These are phyloP conservation scores for Taenioides sp. DNA, from an alignment of 2,797 vertebrate species.

Conservation along the genomic window DNA sequence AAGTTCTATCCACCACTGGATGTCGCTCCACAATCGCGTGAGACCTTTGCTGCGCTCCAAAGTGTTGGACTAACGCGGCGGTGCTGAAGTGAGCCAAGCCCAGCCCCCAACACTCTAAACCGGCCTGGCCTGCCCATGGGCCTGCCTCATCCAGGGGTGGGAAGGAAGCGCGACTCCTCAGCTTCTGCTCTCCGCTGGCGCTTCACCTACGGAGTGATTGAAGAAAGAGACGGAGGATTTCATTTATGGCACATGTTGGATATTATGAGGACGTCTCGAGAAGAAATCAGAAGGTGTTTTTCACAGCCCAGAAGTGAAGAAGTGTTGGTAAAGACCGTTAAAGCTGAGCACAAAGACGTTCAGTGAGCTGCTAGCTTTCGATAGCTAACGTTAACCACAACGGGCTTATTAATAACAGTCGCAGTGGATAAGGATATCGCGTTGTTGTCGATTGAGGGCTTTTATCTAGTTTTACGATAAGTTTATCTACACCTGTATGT, in stretches of 20 bases:
- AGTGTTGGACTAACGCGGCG: slow-evolving; percentile 51
- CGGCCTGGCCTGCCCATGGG: slow-evolving; percentile 62
- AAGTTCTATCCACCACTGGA: slow-evolving; percentile 21
- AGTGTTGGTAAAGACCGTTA: slow-evolving; percentile 28
- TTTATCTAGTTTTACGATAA: slow-evolving; percentile 20
- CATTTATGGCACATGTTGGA: slow-evolving; percentile 13
- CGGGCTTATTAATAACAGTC: slow-evolving; percentile 66
- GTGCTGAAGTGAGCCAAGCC: slow-evolving; percentile 52
- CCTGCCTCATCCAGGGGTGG: slow-evolving; percentile 54
- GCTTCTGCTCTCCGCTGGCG: slow-evolving; percentile 27
- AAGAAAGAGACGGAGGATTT: slow-evolving; percentile 8
- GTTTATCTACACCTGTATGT: not conserved
- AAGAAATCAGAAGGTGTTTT: slow-evolving; percentile 9
- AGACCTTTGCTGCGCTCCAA: slow-evolving; percentile 20
- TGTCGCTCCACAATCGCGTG: slow-evolving; percentile 36
- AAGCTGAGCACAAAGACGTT: slow-evolving; percentile 61
- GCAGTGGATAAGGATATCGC: slow-evolving; percentile 51
- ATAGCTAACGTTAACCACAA: slow-evolving; percentile 59
- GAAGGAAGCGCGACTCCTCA: slow-evolving; percentile 61
- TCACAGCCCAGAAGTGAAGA: slow-evolving; percentile 4
- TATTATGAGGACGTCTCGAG: not conserved
- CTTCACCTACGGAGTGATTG: slow-evolving; percentile 27
- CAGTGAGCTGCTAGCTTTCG: slow-evolving; percentile 45
- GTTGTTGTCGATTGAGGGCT: slow-evolving; percentile 47
- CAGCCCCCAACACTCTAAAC: slow-evolving; percentile 68